These are phyloP conservation scores for Paramisgurnus dabryanus DNA, from an alignment of 2,113 vertebrate genomes.

Conservation along the genomic window DNA sequence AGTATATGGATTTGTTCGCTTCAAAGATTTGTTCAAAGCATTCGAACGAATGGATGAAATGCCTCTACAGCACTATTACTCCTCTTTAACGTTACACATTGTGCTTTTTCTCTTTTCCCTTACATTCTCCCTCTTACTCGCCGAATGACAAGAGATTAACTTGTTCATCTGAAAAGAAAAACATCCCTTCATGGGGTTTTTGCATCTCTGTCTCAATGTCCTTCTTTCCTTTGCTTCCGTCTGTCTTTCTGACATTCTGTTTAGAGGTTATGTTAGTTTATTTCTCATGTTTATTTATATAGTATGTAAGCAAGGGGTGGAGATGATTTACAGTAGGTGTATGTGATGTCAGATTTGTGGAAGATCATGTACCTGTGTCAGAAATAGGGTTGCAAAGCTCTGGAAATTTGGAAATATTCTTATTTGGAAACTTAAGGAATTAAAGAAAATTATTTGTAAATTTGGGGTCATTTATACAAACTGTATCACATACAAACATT, in stretches of 20 bases:
- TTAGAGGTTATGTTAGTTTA: not conserved
- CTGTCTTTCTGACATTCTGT: not conserved
- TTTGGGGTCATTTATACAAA: too few species aligned
- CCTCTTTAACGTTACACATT: not conserved
- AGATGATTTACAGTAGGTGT: too few species aligned
- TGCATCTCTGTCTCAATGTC: constrained; percentile 26
- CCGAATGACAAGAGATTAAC: constrained; percentile 67
- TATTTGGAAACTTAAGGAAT: too few species aligned
- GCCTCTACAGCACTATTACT: not conserved
- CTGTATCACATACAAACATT: too few species aligned
- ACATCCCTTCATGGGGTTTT: constrained; percentile 59
- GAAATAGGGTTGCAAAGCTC: too few species aligned
- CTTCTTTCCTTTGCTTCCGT: constrained; percentile 26
- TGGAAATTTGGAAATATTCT: too few species aligned
- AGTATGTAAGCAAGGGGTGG: too few species aligned
- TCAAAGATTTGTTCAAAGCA: not conserved
- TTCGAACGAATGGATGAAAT: not conserved
- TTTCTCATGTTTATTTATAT: not conserved
- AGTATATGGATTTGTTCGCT: not conserved
- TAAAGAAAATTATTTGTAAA: too few species aligned
- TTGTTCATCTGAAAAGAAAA: constrained; percentile 70
- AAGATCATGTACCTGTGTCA: too few species aligned
- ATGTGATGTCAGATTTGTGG: too few species aligned
- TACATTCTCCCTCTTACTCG: constrained; percentile 35
- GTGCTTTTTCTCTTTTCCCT: constrained; percentile 28